Base-by-base conservation (phyloP, 2,888 invertebrate genomes). In the Drosophila birchii region DNA sequence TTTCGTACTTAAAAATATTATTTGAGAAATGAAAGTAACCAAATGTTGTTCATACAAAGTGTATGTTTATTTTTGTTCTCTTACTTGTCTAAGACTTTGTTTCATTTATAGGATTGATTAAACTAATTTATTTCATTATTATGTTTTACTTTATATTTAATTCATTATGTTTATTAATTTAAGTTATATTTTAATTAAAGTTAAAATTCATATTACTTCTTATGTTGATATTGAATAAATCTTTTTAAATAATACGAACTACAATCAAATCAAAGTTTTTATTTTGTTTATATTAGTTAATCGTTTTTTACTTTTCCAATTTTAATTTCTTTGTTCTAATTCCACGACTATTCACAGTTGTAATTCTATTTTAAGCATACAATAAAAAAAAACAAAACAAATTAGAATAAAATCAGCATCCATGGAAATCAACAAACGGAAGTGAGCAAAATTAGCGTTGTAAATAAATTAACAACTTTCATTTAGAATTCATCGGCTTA, bases 401-500 rank as follows among this genome's bases (percentile, higher is more conserved):
- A 2, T 29, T 7, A 16, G 4, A 16, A 4, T 9, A n/a, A 47
- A 34, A 8, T 5, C 61, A 49, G 16, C 18, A 32, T 44, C 12
- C 18, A 70, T 59, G 29, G 20, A 71, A 54, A 70, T 71, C 47
- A 49, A 23, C 70, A 79, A 85, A 62, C 73, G 80, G 86, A 85
- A 80, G 71, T 53, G 49, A 26, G 57, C 23, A 12, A 74, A 82
- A 70, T 86, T 66, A 68, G 64, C 71, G 47, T 41, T 64, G 36
- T 79, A 57, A 68, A 72, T 72, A 66, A 57, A 78, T 76, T 54
- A 80, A 57, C 63, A n/a, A 56, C 34, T n/a, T 60, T 57, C 74
- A 70, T 76, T 58, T 57, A 72, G 62, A 75, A 86, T 83, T 62
- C 76, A 83, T 71, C 59, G 63, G 38, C 51, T 68, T 59, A 75